Conservation (phyloP, 2,888 invertebrate species). For the Lithophane socia region DNA sequence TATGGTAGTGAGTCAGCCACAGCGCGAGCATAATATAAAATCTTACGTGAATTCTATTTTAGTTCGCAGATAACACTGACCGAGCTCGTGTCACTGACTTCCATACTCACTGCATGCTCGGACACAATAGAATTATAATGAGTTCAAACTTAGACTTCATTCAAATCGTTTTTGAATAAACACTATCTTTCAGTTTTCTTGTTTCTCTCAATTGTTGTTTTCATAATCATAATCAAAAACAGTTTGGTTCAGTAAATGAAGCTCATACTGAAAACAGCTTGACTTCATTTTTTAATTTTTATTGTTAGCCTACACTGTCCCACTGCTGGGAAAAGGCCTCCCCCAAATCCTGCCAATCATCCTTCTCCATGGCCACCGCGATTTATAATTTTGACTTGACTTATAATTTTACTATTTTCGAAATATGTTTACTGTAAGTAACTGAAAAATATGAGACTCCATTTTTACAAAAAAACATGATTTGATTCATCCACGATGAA, state of each 20-base stretch:
- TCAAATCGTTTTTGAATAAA: constrained; percentile 53
- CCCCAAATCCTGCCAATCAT: too few relatives aligned
- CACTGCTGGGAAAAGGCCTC: too few relatives aligned
- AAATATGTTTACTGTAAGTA: background rate
- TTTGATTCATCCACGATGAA: background rate
- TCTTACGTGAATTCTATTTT: constrained; percentile 75
- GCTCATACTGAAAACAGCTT: background rate
- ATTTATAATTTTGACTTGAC: too few relatives aligned
- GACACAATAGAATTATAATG: constrained; percentile 59
- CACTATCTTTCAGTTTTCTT: constrained; percentile 3
- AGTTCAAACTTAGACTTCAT: constrained; percentile 41
- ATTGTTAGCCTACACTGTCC: too few relatives aligned
- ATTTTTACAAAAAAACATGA: background rate
- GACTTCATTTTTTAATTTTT: too few relatives aligned
- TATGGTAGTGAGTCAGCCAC: constrained; percentile 68
- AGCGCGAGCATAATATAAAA: constrained; percentile 63
- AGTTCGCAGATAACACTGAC: constrained; percentile 69
- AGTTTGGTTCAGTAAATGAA: background rate
- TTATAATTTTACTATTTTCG: background rate
- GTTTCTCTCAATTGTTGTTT: background rate
- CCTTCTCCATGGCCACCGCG: too few relatives aligned
- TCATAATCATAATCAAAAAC: too few relatives aligned
- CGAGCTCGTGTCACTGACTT: constrained; percentile 72
- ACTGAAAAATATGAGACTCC: background rate
- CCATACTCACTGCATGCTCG: constrained; percentile 42